A percentile compares a stretch with the other conserved stretches of the same genome.
Conservation (phyloP, 2,888 invertebrate species). For the Cryptocheilus praepositus region DNA sequence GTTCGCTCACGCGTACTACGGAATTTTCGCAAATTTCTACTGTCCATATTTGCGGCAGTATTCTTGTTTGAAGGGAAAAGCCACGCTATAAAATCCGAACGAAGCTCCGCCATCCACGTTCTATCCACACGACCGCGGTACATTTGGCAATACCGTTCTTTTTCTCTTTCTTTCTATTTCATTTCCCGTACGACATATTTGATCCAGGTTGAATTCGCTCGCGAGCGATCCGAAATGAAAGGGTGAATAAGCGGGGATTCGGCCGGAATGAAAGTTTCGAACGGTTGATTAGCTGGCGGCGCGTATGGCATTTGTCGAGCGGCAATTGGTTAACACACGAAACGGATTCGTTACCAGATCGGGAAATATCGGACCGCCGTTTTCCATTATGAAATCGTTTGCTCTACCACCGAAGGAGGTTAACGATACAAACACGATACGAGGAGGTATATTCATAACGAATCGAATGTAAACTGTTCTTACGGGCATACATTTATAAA, state of each 20-base stretch:
- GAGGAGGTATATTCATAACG: slow-evolving; percentile 25
- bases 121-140: background rate
- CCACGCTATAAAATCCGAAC: no score
- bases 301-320: background rate
- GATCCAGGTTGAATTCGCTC: background rate
- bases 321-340: background rate
- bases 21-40: no score
- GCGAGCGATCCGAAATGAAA: background rate
- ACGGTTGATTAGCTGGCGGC: slow-evolving; percentile 2
- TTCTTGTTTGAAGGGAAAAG: no score
- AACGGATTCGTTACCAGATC: slow-evolving; percentile 23
- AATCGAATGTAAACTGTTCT: slow-evolving; percentile 57
- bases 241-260: background rate
- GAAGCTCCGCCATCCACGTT: background rate
- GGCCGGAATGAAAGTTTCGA: background rate
- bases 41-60: no score
- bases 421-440: slow-evolving; percentile 43
- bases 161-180: background rate
- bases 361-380: slow-evolving; percentile 47
- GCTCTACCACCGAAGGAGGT: slow-evolving; percentile 38
- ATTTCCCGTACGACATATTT: background rate
- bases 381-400: slow-evolving; percentile 56
- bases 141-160: background rate
- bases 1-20: no score
- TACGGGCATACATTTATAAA: slow-evolving; percentile 38